These are phyloP conservation scores for Rhodeus uyekii DNA, from an alignment of 2,797 vertebrate genomes.

Conservation along the genomic window DNA sequence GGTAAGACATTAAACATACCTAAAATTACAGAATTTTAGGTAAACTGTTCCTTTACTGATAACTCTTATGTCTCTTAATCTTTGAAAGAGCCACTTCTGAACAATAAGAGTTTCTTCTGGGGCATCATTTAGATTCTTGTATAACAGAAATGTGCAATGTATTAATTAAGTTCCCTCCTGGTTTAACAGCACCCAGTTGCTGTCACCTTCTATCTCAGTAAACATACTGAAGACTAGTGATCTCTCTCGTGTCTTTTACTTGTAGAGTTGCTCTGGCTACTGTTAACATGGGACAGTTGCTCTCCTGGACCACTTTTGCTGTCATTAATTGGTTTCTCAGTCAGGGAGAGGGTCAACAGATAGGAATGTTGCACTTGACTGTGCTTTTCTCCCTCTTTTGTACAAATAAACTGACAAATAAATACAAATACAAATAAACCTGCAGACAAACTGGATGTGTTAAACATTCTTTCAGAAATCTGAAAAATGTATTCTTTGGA, in stretches of 20 bases:
- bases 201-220: neutral
- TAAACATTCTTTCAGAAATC: neutral
- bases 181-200: neutral
- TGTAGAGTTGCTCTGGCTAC: conserved; percentile 19
- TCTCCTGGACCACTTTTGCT: conserved; percentile 36
- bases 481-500: neutral
- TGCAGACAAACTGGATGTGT: conserved; percentile 17
- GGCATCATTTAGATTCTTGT: neutral
- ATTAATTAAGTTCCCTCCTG: neutral
- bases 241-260: conserved; percentile 16
- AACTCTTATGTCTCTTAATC: neutral
- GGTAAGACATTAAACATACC: no score
- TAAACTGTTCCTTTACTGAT: neutral
- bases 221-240: neutral
- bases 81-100: neutral
- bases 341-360: conserved; percentile 26
- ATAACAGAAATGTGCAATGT: neutral
- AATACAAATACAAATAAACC: no score
- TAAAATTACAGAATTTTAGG: neutral
- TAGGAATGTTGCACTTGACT: conserved; percentile 47
- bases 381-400: conserved; percentile 17
- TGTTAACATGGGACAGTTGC: conserved; percentile 20
- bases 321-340: conserved; percentile 57
- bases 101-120: neutral
- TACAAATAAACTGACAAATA: conserved; percentile 21